Conservation (phyloP, 1,140 invertebrate genomes). For the Drosophila tristis region DNA sequence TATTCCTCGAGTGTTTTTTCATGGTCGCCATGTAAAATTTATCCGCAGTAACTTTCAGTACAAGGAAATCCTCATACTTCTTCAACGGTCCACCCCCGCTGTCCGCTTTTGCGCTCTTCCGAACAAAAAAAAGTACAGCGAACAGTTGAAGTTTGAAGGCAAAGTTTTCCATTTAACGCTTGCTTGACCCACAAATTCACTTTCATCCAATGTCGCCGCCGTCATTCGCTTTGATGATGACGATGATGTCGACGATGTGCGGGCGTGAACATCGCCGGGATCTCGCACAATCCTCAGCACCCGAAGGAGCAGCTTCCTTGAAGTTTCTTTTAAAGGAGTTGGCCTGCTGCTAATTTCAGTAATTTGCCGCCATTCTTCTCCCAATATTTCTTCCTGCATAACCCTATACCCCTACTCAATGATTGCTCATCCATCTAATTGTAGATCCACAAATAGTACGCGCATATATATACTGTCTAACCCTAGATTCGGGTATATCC, state of each 20-base stretch:
- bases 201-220: slow-evolving; percentile 55
- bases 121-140: slow-evolving; percentile 26
- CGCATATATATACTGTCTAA: neutral
- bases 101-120: neutral
- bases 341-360: slow-evolving; percentile 2
- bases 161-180: slow-evolving; percentile 67
- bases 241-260: slow-evolving; percentile 10
- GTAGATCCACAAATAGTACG: too few relatives aligned
- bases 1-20: slow-evolving; percentile 70
- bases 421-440: neutral
- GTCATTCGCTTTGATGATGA: slow-evolving; percentile 52
- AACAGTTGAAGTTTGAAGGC: slow-evolving; percentile 44
- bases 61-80: slow-evolving; percentile 13
- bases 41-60: slow-evolving; percentile 30
- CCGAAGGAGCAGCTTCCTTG: neutral
- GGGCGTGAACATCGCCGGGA: slow-evolving; percentile 38
- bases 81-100: too few relatives aligned
- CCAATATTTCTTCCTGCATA: too few relatives aligned
- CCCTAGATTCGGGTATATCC: neutral
- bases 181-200: slow-evolving; percentile 67
- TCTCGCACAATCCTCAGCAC: slow-evolving; percentile 10
- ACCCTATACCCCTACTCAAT: too few relatives aligned
- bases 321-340: slow-evolving; percentile 4
- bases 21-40: slow-evolving; percentile 64
- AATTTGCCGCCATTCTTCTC: neutral